Base-by-base conservation (phyloP, 2,888 invertebrate species). In the Sarcophaga variegata region DNA sequence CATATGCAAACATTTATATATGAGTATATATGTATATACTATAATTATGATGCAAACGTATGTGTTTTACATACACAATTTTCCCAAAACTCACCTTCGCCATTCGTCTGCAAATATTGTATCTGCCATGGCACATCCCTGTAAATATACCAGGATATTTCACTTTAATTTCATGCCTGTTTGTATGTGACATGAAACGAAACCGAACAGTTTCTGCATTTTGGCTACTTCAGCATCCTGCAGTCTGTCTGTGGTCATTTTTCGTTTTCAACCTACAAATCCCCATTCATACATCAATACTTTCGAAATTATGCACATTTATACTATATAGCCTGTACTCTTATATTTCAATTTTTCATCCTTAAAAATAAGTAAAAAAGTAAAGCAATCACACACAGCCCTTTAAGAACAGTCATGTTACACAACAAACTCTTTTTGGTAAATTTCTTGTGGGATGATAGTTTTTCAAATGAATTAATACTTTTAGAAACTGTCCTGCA, bases 11-110 rank as follows among this genome's bases (percentile, higher is more conserved):
- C 59, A 10, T 62, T 45, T n/a, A 6, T 11, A 62, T 76, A 27
- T 66, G 49, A 49, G 14, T 20, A 47, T 22, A 22, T 22, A 22
- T 14, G 14, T n/a, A 47, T 17, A 17, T 45, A 49, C 49, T 4
- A 64, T 70, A 76, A 70, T 49, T 70, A 47, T 82, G 10, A 49
- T 59, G 74, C 74, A 74, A 76, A 76, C 62, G 70, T 64, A n/a
- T 60, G 45, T 49, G 27, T 25, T 22, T 63, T 62, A 70, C 49
- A 59, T 47, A 67, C 59, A 74, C 11, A 49, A 37, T 4, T 74
- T 69, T 72, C 3, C 25, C 22, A 45, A 54, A 54, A 70, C 27
- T 71, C 71, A 81, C 79, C 79, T 83, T 70, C 8, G 22, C 59
- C 62, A n/a, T 14, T 27, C 17, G 11, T 6, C n/a, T 83, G 59